Percentiles rank a stretch among this genome's conserved stretches.
Conservation (phyloP, 2,797 vertebrate genomes). For the Pipistrellus nathusii region DNA sequence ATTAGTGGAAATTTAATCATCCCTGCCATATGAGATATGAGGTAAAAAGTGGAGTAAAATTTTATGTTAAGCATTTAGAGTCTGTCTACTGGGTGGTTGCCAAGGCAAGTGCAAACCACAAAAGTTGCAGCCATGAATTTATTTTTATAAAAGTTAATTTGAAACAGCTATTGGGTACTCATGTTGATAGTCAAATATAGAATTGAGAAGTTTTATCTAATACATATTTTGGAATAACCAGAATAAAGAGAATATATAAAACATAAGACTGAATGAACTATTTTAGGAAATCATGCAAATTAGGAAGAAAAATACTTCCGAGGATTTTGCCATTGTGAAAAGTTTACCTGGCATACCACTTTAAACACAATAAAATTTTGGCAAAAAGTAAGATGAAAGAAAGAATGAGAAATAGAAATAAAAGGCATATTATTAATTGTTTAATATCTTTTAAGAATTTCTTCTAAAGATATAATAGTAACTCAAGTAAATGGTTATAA, state of each 20-base stretch:
- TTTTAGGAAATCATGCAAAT: neutral
- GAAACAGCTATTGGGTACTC: neutral
- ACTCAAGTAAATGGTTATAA: constrained; percentile 52
- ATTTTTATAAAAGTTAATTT: neutral
- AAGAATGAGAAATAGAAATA: neutral
- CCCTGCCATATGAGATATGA: neutral
- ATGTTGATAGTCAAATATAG: neutral
- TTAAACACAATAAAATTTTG: neutral
- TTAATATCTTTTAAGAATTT: neutral
- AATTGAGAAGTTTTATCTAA: neutral
- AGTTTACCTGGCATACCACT: neutral
- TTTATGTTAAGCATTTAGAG: neutral
- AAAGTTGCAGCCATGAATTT: neutral
- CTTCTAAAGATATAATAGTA: constrained; percentile 56
- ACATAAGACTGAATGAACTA: neutral
- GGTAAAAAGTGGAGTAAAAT: neutral
- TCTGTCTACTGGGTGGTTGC: neutral
- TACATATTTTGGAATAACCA: neutral
- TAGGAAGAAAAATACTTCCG: neutral
- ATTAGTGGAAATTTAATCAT: neutral
- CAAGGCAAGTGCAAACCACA: neutral
- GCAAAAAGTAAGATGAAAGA: neutral
- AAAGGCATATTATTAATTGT: neutral
- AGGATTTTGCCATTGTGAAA: neutral
- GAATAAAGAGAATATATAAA: neutral